Base-by-base conservation (phyloP, 1,140 invertebrate genomes). In the Anadara kagoshimensis region DNA sequence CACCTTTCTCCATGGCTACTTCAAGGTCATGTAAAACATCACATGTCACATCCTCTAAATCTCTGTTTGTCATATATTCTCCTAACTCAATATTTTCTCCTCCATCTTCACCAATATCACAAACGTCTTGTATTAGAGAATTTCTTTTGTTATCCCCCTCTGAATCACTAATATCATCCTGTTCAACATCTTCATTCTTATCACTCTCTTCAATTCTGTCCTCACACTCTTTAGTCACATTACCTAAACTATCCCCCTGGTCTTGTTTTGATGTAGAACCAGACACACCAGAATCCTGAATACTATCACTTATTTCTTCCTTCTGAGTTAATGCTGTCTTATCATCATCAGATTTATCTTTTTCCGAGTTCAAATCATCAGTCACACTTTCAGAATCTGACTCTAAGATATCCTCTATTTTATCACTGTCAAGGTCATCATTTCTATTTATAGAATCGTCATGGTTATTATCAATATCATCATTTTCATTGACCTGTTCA, bases 11-110 rank as follows among this genome's bases (percentile, higher is more conserved):
- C 7, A 82, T 56, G 12, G 84, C 78, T 49, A 49, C 69, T 64
- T 80, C 67, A 36, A 85, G 49, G 69, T 84, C 69, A 10, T 73
- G 24, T 65, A 81, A 79, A 0, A 76, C 56, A 43, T 72, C 49
- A 44, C 22, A n/a, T 65, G 64, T 36, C 24, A 69, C 26, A 53
- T 54, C 68, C 45, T 57, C 54, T 43, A 58, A 22, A 29, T 36
- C 29, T 36, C 29, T 36, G 2, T 36, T 7, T 3, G 29, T 36
- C 29, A 36, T 36, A 36, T 36, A 14, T 58, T 51, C 59, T 14
- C 41, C 22, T 14, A 3, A 29, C 16, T 61, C 12, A 54, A 8
- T 54, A 16, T 26, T 47, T 12, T 26, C 41, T 45, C 26, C n/a
- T n/a, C 43, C 10, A 24, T 49, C 11, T 51, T 73, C 49, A 22